These are phyloP conservation scores for Meloidogyne hapla DNA, from an alignment of 1,140 invertebrate genomes.

Conservation along the genomic window DNA sequence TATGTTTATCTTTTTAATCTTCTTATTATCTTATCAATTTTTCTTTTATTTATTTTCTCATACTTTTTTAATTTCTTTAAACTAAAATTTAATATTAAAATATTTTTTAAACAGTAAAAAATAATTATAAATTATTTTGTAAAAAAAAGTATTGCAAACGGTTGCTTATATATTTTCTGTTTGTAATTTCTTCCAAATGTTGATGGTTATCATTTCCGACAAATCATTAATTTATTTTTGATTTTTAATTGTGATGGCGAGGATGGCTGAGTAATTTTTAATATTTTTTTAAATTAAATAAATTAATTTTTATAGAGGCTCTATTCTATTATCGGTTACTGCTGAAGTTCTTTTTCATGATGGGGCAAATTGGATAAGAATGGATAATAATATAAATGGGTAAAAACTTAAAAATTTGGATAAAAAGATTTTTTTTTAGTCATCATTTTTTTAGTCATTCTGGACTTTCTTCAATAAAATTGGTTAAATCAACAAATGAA, in stretches of 20 bases:
- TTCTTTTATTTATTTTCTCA: too few species aligned
- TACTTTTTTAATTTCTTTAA: too few species aligned
- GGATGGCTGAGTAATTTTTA: slow-evolving; percentile 1
- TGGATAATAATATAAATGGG: slow-evolving; percentile 3
- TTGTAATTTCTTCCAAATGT: slow-evolving; percentile 1
- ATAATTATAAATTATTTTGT: not conserved
- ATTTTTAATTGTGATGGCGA: not conserved
- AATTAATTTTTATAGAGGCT: slow-evolving; percentile 5
- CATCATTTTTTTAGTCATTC: slow-evolving; percentile 9
- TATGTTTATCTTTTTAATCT: too few species aligned
- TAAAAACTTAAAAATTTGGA: not conserved
- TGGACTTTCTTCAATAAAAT: slow-evolving; percentile 10
- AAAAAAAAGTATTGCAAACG: not conserved
- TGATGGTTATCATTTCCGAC: not conserved
- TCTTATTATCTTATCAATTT: too few species aligned
- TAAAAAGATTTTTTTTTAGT: not conserved
- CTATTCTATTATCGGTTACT: slow-evolving; percentile 12
- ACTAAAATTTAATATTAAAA: too few species aligned
- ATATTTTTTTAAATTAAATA: not conserved
- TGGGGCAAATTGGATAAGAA: slow-evolving; percentile 21
- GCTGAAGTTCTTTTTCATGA: slow-evolving; percentile 21
- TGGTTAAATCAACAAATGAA: slow-evolving; percentile 9
- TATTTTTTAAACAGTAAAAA: too few species aligned
- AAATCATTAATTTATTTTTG: not conserved
- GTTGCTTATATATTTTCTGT: not conserved